phyloP scores from a whole-genome alignment of 2,888 invertebrate species.

The Ceriagrion tenellum region DNA sequence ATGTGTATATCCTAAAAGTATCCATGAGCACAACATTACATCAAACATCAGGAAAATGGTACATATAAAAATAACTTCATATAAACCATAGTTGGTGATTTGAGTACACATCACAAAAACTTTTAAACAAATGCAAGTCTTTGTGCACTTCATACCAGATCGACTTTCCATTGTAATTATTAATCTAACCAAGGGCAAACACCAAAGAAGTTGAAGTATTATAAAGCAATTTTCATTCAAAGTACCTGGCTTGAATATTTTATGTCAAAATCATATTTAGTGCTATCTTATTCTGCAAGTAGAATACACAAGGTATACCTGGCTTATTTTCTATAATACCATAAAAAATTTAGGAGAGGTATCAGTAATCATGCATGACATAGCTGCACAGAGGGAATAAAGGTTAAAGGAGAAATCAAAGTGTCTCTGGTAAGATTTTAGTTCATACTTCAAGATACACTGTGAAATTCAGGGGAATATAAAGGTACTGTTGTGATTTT shows the following conservation, averaged over 20 bases:
- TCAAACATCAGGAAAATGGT: neutral
- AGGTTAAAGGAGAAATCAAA: too few relatives aligned
- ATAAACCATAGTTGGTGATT: neutral
- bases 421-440: too few relatives aligned
- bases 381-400: too few relatives aligned
- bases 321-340: too few relatives aligned
- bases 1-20: neutral
- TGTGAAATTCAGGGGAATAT: too few relatives aligned
- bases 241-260: neutral
- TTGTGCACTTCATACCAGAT: neutral
- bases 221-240: neutral
- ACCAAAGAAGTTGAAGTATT: neutral
- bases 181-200: neutral
- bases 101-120: neutral
- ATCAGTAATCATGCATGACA: too few relatives aligned
- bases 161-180: neutral
- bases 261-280: too few relatives aligned
- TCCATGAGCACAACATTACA: neutral
- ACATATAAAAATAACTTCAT: neutral
- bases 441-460: too few relatives aligned
- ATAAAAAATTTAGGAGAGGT: too few relatives aligned
- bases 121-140: neutral
- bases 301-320: too few relatives aligned
- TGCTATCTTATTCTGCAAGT: too few relatives aligned
- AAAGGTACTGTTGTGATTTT: too few relatives aligned